Percentiles rank a stretch among this genome's conserved stretches.
Conservation (phyloP, 2,797 vertebrate genomes). For the Falco novaeseelandiae region DNA sequence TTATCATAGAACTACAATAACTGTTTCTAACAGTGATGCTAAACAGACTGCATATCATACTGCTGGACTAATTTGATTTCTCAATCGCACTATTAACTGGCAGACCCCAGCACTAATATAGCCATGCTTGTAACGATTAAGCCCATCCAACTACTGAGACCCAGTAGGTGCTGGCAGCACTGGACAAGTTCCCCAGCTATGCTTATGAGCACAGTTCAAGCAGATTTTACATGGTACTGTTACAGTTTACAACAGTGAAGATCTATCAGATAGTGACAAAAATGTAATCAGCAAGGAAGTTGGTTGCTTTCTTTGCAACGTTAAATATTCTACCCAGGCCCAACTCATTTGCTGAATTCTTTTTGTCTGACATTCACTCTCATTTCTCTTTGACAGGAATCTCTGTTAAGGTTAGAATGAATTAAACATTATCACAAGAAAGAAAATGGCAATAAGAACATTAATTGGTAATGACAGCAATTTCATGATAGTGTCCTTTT, state of each 20-base stretch:
- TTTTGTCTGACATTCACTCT: constrained; percentile 10
- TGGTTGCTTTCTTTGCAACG: not conserved
- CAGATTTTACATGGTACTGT: not conserved
- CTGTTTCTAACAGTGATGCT: not conserved
- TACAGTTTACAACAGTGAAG: not conserved
- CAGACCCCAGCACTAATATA: not conserved
- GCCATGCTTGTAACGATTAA: not conserved
- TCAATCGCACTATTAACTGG: not conserved
- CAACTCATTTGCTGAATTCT: not conserved
- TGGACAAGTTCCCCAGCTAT: not conserved
- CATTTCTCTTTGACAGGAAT: not conserved
- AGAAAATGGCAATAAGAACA: constrained; percentile 29
- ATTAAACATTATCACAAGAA: constrained; percentile 48
- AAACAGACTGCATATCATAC: not conserved
- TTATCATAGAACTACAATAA: not conserved
- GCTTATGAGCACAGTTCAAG: not conserved
- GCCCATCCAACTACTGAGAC: not conserved
- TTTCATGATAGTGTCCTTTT: not conserved
- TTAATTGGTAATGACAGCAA: constrained; percentile 31
- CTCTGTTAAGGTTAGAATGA: constrained; percentile 12
- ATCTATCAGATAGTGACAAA: not conserved
- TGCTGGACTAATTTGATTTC: not conserved
- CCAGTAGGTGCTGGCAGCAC: not conserved
- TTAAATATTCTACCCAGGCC: not conserved
- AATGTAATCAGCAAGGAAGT: not conserved